These are phyloP conservation scores for Scotopteryx bipunctaria DNA, from an alignment of 2,888 invertebrate genomes.

Conservation along the genomic window DNA sequence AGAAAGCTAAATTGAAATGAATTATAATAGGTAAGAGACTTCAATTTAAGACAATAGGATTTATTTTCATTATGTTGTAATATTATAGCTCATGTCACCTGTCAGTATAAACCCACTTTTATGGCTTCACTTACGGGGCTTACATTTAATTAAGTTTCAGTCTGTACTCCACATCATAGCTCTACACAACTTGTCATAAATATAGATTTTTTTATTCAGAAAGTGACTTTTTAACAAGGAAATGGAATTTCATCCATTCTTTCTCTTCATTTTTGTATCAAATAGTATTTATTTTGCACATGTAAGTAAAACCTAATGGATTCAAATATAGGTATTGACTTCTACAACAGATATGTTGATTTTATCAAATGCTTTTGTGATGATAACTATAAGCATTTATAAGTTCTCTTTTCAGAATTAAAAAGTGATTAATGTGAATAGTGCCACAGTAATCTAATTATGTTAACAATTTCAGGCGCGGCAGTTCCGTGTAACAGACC, in stretches of 20 bases:
- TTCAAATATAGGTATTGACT: no score
- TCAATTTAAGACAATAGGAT: not conserved
- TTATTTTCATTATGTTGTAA: conserved; percentile 3
- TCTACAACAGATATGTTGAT: no score
- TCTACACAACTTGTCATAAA: not conserved
- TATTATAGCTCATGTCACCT: not conserved
- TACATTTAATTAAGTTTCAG: conserved; percentile 37
- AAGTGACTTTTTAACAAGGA: conserved; percentile 13
- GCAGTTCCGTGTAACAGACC: conserved; percentile 89
- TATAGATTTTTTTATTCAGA: not conserved
- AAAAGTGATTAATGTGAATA: not conserved
- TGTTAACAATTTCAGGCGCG: conserved; percentile 77
- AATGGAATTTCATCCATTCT: conserved; percentile 40
- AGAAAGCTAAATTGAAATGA: not conserved
- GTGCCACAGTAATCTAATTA: conserved; percentile 18
- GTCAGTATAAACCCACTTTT: conserved; percentile 17
- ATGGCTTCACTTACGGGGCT: conserved; percentile 35
- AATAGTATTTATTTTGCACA: conserved; percentile 35
- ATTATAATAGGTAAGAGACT: not conserved
- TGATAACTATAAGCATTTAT: no score
- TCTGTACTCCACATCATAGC: conserved; percentile 6
- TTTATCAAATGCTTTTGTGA: no score
- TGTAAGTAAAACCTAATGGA: conserved; percentile 38
- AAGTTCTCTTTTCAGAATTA: not conserved
- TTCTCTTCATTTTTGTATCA: conserved; percentile 38